These are phyloP conservation scores for Megalopta genalis DNA, from an alignment of 1,140 invertebrate genomes.

Conservation along the genomic window DNA sequence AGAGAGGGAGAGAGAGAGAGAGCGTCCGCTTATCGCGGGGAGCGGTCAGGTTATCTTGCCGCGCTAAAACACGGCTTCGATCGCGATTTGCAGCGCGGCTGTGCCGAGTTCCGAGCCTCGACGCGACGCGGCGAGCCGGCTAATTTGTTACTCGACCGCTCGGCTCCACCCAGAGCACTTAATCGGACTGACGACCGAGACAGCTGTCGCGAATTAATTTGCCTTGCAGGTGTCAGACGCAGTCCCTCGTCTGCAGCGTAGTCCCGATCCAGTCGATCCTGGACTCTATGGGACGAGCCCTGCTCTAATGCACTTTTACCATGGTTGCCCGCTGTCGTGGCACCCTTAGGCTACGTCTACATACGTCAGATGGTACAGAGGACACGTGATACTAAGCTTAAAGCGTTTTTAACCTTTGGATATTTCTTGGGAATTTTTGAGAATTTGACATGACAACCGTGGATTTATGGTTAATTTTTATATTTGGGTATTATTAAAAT, in stretches of 20 bases:
- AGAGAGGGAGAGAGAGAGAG: background rate
- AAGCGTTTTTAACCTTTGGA: no score
- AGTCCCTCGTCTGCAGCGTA: conserved; percentile 25
- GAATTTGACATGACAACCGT: no score
- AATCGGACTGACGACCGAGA: conserved; percentile 66
- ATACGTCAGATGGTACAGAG: no score
- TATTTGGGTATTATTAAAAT: no score
- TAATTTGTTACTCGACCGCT: conserved; percentile 58
- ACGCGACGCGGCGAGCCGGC: conserved; percentile 3
- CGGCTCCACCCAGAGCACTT: conserved; percentile 46
- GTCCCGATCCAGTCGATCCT: conserved; percentile 13
- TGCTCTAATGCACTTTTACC: background rate
- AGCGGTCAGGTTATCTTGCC: conserved; percentile 32
- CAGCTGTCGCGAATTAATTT: conserved; percentile 75
- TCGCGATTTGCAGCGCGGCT: background rate
- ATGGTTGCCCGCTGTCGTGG: no score
- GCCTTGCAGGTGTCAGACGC: conserved; percentile 68
- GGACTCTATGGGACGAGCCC: background rate
- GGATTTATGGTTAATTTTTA: no score
- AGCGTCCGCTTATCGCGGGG: conserved; percentile 22
- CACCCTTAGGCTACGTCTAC: no score
- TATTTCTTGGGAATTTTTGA: no score
- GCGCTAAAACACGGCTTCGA: background rate
- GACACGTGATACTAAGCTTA: no score
- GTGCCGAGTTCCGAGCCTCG: no score